Evolutionary conservation across 2,113 vertebrate species (phyloP).

Genomic region (Pollimyrus isidori): DNA sequence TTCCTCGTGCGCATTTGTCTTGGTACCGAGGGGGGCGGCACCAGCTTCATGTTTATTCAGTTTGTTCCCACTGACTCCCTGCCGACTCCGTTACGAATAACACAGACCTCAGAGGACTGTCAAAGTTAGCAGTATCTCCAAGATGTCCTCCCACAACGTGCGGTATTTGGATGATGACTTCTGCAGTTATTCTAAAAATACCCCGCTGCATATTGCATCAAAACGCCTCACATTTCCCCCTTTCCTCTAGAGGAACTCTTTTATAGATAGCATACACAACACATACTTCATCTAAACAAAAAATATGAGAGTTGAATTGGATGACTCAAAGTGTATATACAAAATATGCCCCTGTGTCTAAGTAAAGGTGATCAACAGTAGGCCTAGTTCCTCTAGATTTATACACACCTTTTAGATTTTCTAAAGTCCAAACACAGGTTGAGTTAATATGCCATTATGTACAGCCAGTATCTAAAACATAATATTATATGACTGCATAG

Average conservation of each 20-base stretch:
- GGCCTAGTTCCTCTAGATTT: not conserved
- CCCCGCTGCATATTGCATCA: not conserved
- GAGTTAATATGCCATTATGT: not conserved
- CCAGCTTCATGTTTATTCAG: not conserved
- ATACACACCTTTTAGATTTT: not conserved
- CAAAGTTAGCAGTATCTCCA: not conserved
- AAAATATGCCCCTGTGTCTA: not conserved
- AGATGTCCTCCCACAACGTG: slow-evolving; percentile 10
- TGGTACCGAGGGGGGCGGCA: not conserved
- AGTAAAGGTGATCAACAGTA: not conserved
- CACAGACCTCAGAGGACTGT: not conserved
- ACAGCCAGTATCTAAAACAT: not conserved
- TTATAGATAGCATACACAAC: not conserved
- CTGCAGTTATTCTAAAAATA: slow-evolving; percentile 1
- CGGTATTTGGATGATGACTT: not conserved
- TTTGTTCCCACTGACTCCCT: not conserved
- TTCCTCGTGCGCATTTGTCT: not conserved
- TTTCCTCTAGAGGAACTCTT: not conserved
- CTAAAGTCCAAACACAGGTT: not conserved
- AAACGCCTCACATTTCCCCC: not conserved
- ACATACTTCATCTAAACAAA: not conserved
- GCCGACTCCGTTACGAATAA: not conserved
- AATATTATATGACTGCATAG: not conserved
- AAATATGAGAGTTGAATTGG: not conserved
- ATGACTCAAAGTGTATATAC: not conserved